Conservation (phyloP, 2,797 vertebrate genomes). For the Sebastes matsubarae region DNA sequence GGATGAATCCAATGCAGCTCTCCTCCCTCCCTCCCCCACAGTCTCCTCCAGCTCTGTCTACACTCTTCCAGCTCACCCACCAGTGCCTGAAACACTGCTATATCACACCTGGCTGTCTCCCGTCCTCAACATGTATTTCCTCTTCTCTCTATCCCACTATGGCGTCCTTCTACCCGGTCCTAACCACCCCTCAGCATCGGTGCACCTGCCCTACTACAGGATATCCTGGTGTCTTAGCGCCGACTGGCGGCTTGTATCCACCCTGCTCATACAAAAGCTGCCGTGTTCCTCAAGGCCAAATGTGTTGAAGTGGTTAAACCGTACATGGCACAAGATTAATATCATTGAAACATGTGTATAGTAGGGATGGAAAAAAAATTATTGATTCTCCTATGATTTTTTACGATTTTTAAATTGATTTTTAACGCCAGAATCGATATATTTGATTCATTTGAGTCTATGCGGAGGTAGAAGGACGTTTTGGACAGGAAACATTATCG, state of each 20-base stretch:
- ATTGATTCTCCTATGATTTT: too few species aligned
- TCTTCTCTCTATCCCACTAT: background rate
- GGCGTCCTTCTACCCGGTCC: background rate
- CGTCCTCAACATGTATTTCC: background rate
- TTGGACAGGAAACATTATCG: too few species aligned
- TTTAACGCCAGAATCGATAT: too few species aligned
- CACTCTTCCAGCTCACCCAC: background rate
- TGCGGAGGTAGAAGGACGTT: accelerated
- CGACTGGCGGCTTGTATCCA: background rate
- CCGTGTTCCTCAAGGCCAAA: too few species aligned
- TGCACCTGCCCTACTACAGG: background rate
- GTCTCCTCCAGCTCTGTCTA: background rate
- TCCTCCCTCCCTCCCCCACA: background rate
- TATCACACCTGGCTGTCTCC: background rate
- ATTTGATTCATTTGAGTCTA: too few species aligned
- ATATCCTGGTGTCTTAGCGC: background rate
- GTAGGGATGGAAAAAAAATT: too few species aligned
- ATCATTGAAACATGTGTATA: background rate
- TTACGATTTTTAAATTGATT: too few species aligned
- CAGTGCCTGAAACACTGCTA: background rate
- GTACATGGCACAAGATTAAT: too few species aligned
- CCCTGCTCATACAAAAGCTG: background rate
- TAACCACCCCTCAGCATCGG: background rate
- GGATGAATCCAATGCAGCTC: background rate
- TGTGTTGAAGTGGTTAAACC: background rate